Evolutionary conservation across 2,888 invertebrate species (phyloP).

Genomic region (Labia minor): DNA sequence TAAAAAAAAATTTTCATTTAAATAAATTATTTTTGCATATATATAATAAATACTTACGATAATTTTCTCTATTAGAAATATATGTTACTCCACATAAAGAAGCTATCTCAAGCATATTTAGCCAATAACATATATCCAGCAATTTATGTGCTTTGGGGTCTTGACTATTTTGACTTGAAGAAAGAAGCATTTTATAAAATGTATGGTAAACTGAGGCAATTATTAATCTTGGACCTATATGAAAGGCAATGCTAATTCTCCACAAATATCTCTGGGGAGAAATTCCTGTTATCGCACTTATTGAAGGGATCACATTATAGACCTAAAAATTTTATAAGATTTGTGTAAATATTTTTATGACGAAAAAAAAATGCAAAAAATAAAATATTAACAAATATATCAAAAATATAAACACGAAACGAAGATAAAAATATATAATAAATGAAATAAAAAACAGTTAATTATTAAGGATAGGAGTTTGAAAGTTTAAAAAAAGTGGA

Average conservation of each 20-base stretch:
- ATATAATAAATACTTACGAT: constrained; percentile 57
- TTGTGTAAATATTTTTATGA: too few species aligned
- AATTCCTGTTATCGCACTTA: constrained; percentile 89
- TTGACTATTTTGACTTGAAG: constrained; percentile 29
- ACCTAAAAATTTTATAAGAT: constrained; percentile 53
- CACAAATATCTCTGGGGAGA: constrained; percentile 87
- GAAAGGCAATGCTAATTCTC: constrained; percentile 84
- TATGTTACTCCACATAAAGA: constrained; percentile 86
- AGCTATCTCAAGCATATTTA: constrained; percentile 73
- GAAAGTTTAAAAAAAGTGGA: too few species aligned
- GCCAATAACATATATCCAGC: constrained; percentile 64
- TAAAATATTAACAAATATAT: too few species aligned
- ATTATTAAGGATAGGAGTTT: too few species aligned
- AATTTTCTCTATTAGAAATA: constrained; percentile 88
- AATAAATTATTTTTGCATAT: constrained; percentile 14
- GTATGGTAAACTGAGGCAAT: constrained; percentile 78
- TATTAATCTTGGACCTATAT: constrained; percentile 80
- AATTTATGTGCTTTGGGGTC: constrained; percentile 40
- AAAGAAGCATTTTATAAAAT: constrained; percentile 61
- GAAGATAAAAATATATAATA: too few species aligned
- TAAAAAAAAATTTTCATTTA: constrained; percentile 39
- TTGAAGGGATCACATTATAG: constrained; percentile 87
- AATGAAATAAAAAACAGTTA: too few species aligned
- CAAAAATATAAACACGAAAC: too few species aligned
- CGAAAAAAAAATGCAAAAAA: too few species aligned